A percentile compares a stretch with the other conserved stretches of the same genome.
These are phyloP conservation scores for Physocephala rufipes DNA, from an alignment of 2,888 invertebrate genomes.

Conservation along the genomic window DNA sequence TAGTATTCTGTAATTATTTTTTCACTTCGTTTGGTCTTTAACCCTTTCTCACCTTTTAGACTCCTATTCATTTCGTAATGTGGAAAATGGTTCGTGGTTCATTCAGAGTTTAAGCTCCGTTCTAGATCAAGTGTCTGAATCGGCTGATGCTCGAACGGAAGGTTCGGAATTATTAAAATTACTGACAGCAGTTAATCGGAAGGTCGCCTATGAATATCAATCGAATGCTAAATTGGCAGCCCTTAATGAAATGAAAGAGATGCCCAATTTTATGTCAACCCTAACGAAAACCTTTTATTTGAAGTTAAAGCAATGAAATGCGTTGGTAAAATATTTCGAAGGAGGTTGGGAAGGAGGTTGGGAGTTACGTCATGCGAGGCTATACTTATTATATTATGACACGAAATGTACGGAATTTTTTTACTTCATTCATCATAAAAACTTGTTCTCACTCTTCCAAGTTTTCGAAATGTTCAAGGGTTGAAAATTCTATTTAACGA, in stretches of 20 bases:
- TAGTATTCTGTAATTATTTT: no score
- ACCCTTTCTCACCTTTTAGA: constrained; percentile 60
- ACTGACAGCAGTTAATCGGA: constrained; percentile 71
- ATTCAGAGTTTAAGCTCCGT: constrained; percentile 74
- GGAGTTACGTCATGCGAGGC: no score
- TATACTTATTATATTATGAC: no score
- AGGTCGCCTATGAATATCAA: constrained; percentile 74
- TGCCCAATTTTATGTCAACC: constrained; percentile 75
- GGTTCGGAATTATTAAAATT: constrained; percentile 71
- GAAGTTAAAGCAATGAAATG: constrained; percentile 54
- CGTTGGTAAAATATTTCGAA: no score
- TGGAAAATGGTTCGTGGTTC: constrained; percentile 76
- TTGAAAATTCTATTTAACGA: no score
- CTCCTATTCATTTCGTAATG: constrained; percentile 75
- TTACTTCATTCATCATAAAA: no score
- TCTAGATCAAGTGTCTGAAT: constrained; percentile 60
- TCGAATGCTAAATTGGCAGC: constrained; percentile 67
- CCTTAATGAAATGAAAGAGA: constrained; percentile 72
- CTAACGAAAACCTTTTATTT: constrained; percentile 72
- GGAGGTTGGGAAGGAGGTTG: no score
- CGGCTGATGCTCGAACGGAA: constrained; percentile 62
- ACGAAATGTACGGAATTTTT: no score
- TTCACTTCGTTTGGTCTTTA: neutral
- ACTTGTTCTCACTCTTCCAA: no score
- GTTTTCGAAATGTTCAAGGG: no score